Evolutionary conservation across 2,113 vertebrate genomes (phyloP), one percentile per base, ranked within the genome.

Genomic region (Xiphias gladius): DNA sequence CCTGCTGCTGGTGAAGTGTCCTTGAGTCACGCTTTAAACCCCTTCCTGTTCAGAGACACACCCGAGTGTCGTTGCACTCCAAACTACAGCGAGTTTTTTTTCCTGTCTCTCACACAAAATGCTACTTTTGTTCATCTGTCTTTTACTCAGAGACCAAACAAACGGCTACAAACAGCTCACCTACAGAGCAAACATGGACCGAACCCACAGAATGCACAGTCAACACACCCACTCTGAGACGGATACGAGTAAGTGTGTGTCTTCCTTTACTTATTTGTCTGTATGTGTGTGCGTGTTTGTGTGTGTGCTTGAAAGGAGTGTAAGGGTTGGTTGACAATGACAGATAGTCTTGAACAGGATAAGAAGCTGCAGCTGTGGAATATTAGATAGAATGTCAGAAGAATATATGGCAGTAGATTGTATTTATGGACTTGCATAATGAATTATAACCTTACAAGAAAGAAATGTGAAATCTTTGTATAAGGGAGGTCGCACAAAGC

Each of bases 1-100:
- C 82, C 90, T 62, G 84, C 86, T 85, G 82, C 57, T 85, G 72
- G 70, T 73, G 43, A 80, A 88, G 79, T 59, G 63, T 90, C 80
- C 69, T 86, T 81, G 87, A 84, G 69, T 88, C 87, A 80, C 59
- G 74, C 26, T 70, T 75, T 59, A 65, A 84, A 83, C 79, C 71
- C 46, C 91, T 79, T 80, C 85, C 85, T 76, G 83, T 67, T 85
- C 68, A 65, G 84, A 71, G 86, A 82, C 16, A 9, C 85, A 76
- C 81, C 64, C 73, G 67, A 71, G 76, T 85, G 79, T 88, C 84
- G 88, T 46, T 85, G 28, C 67, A 57, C 58, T 77, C 35, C 11
- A 84, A 86, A 79, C 64, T 5, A 30, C 28, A 71, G 26, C 43
- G 28, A 76, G 41, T 85, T 32, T 73, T 32, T 73, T 19, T 85